Conservation (phyloP, 2,888 invertebrate species). For the Callyntrura guangdongensis region DNA sequence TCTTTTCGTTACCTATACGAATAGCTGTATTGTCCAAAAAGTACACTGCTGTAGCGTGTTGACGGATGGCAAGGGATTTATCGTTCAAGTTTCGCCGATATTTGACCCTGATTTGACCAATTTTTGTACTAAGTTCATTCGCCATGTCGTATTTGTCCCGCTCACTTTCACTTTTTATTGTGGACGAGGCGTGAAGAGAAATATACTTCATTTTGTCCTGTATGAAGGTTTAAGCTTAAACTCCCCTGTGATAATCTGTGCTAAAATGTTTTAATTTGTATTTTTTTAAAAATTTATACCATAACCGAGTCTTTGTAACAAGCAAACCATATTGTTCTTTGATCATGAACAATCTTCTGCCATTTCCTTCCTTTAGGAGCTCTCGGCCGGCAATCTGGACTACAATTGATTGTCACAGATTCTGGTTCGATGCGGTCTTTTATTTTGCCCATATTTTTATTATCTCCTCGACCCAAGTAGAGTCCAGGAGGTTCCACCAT, state of each 20-base stretch:
- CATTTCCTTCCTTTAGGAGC: conserved; percentile 88
- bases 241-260: not conserved
- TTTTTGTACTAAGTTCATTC: conserved; percentile 14
- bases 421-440: conserved; percentile 88
- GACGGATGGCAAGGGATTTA: conserved; percentile 99
- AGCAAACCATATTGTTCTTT: conserved; percentile 86
- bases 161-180: not conserved
- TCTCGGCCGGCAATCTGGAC: conserved; percentile 87
- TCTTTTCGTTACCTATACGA: conserved; percentile 63
- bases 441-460: conserved; percentile 89
- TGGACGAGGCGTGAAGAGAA: conserved; percentile 1
- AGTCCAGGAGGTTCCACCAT: conserved; percentile 86
- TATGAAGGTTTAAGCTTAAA: not conserved
- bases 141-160: conserved; percentile 58
- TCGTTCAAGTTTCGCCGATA: conserved; percentile 98
- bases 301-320: conserved; percentile 13
- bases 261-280: not conserved
- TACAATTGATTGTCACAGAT: conserved; percentile 89
- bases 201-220: conserved; percentile 54
- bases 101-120: not conserved
- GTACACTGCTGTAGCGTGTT: conserved; percentile 84
- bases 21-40: conserved; percentile 72
- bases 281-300: not conserved
- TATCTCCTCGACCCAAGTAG: conserved; percentile 89
- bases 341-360: conserved; percentile 88